Base-by-base conservation (phyloP, 2,888 invertebrate genomes). In the Rhagium mordax region DNA sequence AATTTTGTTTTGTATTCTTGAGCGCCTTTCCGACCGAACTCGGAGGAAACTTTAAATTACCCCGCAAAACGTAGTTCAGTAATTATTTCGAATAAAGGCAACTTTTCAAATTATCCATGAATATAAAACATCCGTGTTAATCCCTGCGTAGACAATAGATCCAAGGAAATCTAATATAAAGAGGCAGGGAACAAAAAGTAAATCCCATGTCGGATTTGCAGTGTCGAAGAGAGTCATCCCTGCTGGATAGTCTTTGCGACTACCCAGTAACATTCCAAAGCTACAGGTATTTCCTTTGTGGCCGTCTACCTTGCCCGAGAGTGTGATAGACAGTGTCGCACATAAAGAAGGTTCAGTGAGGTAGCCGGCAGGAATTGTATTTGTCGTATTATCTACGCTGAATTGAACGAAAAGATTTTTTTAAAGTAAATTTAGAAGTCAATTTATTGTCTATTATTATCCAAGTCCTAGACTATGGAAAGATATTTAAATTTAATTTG, bases 211-310 rank as follows among this genome's bases (percentile, higher is more conserved):
- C 33, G 65, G 65, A 65, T 65, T 65, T 55, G 53, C 53, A 7
- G 20, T 49, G 27, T 10, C 49, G 61, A 47, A 29, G 53, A 27
- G 24, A 51, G 51, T 18, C 51, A 18, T 53, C 53, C 65, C 65
- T 48, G 51, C 41, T 24, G 67, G 57, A 67, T 33, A 27, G 67
- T 67, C 57, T 57, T 47, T 18, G 55, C 29, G 51, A 29, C 65
- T 51, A 41, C 53, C 53, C 53, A 33, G 65, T 65, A 72, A 82
- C 83, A 84, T 84, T 84, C 84, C 84, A 78, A 77, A 81, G 81
- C 82, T 80, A 80, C 82, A 84, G 82, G 83, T 83, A 84, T 84
- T 84, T 84, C 84, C 82, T 83, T 84, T 83, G 83, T 83, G 81
- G 78, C 78, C 74, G 76, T 60, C 70, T 70, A 67, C 68, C 64